Percentiles rank a stretch among this genome's conserved stretches.
These are phyloP conservation scores for Distichodus sexfasciatus DNA, from an alignment of 2,797 vertebrate genomes.

Conservation along the genomic window DNA sequence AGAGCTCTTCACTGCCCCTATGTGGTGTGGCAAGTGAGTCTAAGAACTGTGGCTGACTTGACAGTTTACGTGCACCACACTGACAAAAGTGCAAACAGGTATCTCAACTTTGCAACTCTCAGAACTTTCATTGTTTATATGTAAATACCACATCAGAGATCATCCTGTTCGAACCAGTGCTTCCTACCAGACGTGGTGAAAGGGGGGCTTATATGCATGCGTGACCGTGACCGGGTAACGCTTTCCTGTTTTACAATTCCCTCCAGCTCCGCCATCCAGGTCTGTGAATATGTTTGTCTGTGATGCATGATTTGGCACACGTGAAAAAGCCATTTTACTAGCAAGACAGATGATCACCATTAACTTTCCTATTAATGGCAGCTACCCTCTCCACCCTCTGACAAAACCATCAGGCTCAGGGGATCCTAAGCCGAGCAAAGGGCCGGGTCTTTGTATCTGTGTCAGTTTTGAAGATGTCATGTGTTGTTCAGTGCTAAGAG, in stretches of 20 bases:
- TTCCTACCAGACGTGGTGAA: constrained; percentile 31
- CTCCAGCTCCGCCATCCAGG: constrained; percentile 12
- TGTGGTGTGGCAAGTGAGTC: neutral
- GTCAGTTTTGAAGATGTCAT: constrained; percentile 41
- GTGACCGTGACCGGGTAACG: neutral
- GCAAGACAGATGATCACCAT: constrained; percentile 26
- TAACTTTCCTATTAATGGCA: constrained; percentile 43
- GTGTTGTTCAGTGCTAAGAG: constrained; percentile 41
- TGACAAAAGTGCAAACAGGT: constrained; percentile 3
- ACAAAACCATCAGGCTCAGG: constrained; percentile 30
- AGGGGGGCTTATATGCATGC: neutral
- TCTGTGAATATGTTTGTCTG: constrained; percentile 35
- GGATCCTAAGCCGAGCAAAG: constrained; percentile 27
- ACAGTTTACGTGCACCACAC: neutral
- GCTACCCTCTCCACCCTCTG: constrained; percentile 37
- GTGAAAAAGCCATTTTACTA: constrained; percentile 23
- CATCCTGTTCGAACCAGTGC: constrained; percentile 38
- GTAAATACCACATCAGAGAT: constrained; percentile 44
- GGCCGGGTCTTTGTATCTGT: constrained; percentile 40
- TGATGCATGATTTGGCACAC: constrained; percentile 47
- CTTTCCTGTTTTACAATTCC: constrained; percentile 22
- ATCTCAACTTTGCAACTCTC: constrained; percentile 13
- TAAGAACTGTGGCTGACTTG: constrained; percentile 12
- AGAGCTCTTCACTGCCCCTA: constrained; percentile 20
- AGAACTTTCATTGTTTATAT: constrained; percentile 24